These are phyloP conservation scores for Acanthurus tractus DNA, from an alignment of 2,797 vertebrate genomes.

Conservation along the genomic window DNA sequence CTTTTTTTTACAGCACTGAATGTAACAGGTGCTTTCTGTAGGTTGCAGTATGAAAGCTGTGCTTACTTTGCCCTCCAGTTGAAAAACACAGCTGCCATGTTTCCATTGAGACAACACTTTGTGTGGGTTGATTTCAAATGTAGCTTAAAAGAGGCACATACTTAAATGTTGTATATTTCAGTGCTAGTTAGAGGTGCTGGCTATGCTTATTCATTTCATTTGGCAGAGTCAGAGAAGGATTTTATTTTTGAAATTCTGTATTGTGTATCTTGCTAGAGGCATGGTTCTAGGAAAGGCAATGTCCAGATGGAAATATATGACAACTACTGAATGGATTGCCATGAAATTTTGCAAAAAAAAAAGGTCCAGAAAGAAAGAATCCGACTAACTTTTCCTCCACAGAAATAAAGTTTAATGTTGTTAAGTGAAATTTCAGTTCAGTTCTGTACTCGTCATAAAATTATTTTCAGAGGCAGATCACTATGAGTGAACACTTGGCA, in stretches of 20 bases:
- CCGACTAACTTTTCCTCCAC: neutral
- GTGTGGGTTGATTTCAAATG: slow-evolving; percentile 21
- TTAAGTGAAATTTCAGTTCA: no score
- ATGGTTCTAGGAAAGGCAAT: neutral
- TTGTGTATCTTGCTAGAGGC: neutral
- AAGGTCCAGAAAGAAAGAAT: neutral
- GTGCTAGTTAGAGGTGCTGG: neutral
- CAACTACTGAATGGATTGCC: neutral
- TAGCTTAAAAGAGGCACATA: neutral
- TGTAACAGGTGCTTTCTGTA: slow-evolving; percentile 15
- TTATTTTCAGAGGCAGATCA: no score
- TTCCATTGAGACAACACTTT: slow-evolving; percentile 18
- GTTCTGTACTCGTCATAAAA: no score
- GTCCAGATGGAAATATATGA: neutral
- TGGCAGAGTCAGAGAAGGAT: neutral
- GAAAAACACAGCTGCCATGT: slow-evolving; percentile 35
- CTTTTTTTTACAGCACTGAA: neutral
- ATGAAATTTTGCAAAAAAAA: neutral
- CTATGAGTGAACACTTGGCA: no score
- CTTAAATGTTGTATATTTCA: neutral
- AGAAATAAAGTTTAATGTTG: no score
- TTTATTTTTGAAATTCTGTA: neutral
- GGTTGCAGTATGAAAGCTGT: neutral
- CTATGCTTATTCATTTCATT: slow-evolving; percentile 4
- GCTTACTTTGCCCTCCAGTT: neutral